phyloP scores from a whole-genome alignment of 2,888 invertebrate species.

The Drosophila dives region DNA sequence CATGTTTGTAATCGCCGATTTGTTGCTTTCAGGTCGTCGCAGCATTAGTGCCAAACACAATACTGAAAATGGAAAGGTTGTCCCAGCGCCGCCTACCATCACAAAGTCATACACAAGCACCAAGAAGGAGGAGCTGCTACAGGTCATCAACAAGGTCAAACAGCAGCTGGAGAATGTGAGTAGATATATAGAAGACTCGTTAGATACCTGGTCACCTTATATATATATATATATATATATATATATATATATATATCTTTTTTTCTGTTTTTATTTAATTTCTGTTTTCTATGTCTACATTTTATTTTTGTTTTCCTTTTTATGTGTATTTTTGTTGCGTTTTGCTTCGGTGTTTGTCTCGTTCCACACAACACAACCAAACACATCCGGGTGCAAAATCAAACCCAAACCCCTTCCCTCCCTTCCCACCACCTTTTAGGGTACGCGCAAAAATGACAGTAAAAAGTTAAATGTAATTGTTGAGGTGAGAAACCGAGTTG shows the following conservation, averaged over 20 bases:
- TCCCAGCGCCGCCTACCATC: constrained; percentile 80
- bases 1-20: not conserved
- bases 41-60: constrained; percentile 88
- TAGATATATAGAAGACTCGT: constrained; percentile 49
- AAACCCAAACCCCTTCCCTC: constrained; percentile 3
- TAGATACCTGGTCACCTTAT: not conserved
- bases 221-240: not conserved
- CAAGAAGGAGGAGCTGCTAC: constrained; percentile 90
- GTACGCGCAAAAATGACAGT: constrained; percentile 83
- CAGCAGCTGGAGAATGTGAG: constrained; percentile 94
- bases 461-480: constrained; percentile 83
- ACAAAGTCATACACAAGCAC: constrained; percentile 85
- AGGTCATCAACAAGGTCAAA: constrained; percentile 93
- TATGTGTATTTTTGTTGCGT: constrained; percentile 60
- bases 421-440: constrained; percentile 69
- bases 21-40: constrained; percentile 84
- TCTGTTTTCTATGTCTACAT: constrained; percentile 37
- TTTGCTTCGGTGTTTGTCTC: constrained; percentile 66
- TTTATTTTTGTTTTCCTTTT: constrained; percentile 23
- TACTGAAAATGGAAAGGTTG: constrained; percentile 82
- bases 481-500: constrained; percentile 83
- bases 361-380: constrained; percentile 34
- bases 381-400: constrained; percentile 19
- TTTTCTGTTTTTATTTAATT: constrained; percentile 23
- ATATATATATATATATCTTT: not conserved